Percentiles rank a stretch among this genome's conserved stretches.
Conservation (phyloP, 2,113 vertebrate genomes). For the Motacilla alba region DNA sequence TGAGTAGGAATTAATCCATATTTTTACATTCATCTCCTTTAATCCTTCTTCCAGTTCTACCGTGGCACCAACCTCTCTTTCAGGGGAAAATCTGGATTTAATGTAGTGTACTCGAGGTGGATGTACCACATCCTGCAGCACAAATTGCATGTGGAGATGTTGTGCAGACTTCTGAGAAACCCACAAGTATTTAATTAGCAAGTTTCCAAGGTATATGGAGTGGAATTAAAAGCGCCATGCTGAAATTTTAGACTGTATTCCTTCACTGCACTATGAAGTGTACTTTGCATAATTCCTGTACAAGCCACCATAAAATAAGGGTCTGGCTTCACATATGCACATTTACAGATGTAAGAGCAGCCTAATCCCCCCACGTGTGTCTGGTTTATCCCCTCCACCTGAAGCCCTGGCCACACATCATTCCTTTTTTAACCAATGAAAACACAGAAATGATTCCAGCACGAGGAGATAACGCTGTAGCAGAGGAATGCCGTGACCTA, state of each 20-base stretch:
- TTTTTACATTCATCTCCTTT: neutral
- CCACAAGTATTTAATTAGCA: neutral
- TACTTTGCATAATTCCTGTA: neutral
- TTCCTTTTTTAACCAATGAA: neutral
- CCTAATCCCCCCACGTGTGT: rapidly evolving
- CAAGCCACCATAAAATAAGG: neutral
- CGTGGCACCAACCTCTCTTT: neutral
- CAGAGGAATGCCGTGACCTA: neutral
- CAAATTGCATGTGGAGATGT: neutral
- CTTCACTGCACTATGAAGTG: neutral
- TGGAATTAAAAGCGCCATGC: neutral
- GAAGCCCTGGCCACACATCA: neutral
- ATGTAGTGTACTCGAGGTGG: neutral
- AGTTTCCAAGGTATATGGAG: neutral
- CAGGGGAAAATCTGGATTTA: neutral
- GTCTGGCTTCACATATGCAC: neutral
- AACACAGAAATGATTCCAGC: neutral
- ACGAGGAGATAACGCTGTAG: rapidly evolving
- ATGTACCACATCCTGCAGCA: neutral
- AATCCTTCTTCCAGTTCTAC: neutral
- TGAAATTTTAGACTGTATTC: neutral
- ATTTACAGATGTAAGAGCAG: neutral
- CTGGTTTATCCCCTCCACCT: neutral
- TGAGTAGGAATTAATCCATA: neutral
- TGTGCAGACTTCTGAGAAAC: neutral